A percentile compares a stretch with the other conserved stretches of the same genome.
Conservation (phyloP, 2,113 vertebrate genomes). For the Sminthopsis crassicaudata region DNA sequence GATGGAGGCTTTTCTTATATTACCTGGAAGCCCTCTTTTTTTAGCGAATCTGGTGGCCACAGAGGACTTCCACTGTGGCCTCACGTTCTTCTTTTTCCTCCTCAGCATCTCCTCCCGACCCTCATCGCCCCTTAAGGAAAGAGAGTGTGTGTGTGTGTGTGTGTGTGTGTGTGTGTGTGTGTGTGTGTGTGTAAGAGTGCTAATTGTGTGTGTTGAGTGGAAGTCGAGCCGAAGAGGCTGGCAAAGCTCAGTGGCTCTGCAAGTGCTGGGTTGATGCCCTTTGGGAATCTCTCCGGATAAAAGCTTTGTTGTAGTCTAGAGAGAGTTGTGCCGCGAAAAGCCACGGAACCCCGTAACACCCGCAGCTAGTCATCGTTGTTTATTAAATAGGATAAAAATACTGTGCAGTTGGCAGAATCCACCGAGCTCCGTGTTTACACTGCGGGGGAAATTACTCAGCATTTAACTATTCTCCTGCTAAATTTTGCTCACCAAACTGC, state of each 20-base stretch:
- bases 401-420: slow-evolving; percentile 24
- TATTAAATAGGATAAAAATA: slow-evolving; percentile 39
- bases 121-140: background rate
- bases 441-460: slow-evolving; percentile 63
- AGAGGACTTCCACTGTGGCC: background rate
- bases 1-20: background rate
- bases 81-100: background rate
- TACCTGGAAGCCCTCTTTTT: background rate
- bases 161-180: background rate
- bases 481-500: background rate
- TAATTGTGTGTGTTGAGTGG: background rate
- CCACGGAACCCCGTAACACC: slow-evolving; percentile 5
- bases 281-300: background rate
- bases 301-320: background rate
- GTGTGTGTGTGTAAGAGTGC: background rate
- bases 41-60: background rate
- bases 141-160: background rate
- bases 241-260: background rate
- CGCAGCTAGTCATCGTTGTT: background rate
- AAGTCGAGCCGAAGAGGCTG: background rate
- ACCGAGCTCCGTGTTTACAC: background rate
- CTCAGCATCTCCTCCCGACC: background rate
- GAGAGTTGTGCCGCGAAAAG: background rate
- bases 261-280: background rate
- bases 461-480: slow-evolving; percentile 10